Evolutionary conservation across 2,888 invertebrate species (phyloP).

Genomic region (Laothoe populi): DNA sequence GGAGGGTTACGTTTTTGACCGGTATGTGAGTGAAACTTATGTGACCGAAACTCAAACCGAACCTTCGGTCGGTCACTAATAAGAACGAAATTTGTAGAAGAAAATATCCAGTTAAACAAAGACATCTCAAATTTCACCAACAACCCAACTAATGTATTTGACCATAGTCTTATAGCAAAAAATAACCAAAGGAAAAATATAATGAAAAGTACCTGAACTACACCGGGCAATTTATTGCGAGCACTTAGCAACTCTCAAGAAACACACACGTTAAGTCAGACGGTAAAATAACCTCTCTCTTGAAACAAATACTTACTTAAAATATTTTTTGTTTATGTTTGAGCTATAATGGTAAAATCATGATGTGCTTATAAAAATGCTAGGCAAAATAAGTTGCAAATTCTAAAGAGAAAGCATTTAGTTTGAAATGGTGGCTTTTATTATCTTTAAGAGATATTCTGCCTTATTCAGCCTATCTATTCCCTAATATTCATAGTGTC

Average conservation of each 20-base stretch:
- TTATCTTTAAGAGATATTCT: background rate
- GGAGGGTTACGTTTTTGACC: too few species aligned
- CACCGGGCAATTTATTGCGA: conserved; percentile 69
- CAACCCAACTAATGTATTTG: conserved; percentile 14
- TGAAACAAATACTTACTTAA: conserved; percentile 37
- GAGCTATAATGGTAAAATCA: conserved; percentile 2
- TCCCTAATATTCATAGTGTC: background rate
- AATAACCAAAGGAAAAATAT: conserved; percentile 37
- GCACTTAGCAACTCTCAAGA: conserved; percentile 69
- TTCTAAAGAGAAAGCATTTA: background rate
- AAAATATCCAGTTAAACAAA: too few species aligned
- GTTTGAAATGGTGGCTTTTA: background rate
- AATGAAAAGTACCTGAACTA: conserved; percentile 69
- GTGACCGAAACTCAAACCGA: too few species aligned
- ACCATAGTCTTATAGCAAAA: conserved; percentile 9
- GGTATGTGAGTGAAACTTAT: too few species aligned
- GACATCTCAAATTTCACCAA: background rate
- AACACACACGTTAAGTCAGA: conserved; percentile 56
- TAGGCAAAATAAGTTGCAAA: background rate
- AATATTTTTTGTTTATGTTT: conserved; percentile 24
- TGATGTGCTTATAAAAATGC: conserved; percentile 12
- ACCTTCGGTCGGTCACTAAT: too few species aligned
- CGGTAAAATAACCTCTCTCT: conserved; percentile 40
- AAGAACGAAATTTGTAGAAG: too few species aligned
- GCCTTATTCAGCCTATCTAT: background rate